Percentiles rank a stretch among this genome's conserved stretches.
Conservation (phyloP, 2,888 invertebrate species). For the Drosophila rubida region DNA sequence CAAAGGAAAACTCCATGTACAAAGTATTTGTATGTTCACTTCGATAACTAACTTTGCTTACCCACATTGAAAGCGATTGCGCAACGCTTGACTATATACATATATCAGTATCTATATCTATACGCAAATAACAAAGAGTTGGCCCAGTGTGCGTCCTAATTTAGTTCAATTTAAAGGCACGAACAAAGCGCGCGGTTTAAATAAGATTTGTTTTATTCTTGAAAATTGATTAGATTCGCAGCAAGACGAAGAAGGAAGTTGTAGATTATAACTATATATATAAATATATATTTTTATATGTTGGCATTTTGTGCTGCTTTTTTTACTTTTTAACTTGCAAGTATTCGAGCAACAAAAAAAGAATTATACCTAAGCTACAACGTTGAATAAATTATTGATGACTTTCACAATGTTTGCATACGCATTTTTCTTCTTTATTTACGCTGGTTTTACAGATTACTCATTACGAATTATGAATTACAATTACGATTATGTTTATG, state of each 20-base stretch:
- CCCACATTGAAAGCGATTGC: slow-evolving; percentile 12
- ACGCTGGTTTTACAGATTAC: slow-evolving; percentile 17
- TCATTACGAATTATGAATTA: slow-evolving; percentile 4
- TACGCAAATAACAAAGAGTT: slow-evolving; percentile 16
- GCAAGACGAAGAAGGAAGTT: slow-evolving; percentile 10
- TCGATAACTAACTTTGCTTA: slow-evolving; percentile 47
- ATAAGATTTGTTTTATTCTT: slow-evolving; percentile 32
- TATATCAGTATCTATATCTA: slow-evolving; percentile 12
- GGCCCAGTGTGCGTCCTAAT: slow-evolving; percentile 73
- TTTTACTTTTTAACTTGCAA: slow-evolving; percentile 59
- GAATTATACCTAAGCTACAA: slow-evolving; percentile 54
- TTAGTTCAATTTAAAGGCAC: slow-evolving; percentile 56
- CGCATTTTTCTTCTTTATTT: neutral
- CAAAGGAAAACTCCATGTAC: slow-evolving; percentile 60
- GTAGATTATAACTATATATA: slow-evolving; percentile 28
- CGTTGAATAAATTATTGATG: slow-evolving; percentile 74
- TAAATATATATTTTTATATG: slow-evolving; percentile 62
- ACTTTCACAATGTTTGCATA: slow-evolving; percentile 30
- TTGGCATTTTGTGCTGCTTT: slow-evolving; percentile 76
- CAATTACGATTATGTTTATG: slow-evolving; percentile 7
- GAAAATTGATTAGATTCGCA: slow-evolving; percentile 50
- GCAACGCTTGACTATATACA: slow-evolving; percentile 9
- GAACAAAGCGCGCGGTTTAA: slow-evolving; percentile 48
- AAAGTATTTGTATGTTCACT: slow-evolving; percentile 72
- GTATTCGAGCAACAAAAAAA: slow-evolving; percentile 65